Conservation (phyloP, 2,113 vertebrate species). For the Benitochromis conjunctus region DNA sequence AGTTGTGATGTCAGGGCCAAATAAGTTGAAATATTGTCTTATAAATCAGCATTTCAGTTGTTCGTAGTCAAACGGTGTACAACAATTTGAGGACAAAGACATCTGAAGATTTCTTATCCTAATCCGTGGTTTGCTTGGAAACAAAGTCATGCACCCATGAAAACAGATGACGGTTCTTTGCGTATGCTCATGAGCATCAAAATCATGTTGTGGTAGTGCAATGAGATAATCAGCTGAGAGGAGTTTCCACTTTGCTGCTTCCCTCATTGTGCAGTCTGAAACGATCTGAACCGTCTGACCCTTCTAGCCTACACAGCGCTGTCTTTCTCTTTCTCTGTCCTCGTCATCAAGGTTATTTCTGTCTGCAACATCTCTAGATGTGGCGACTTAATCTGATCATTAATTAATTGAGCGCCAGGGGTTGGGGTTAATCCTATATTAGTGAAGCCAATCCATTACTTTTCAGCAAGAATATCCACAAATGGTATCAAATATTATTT, state of each 20-base stretch:
- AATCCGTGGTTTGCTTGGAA: neutral
- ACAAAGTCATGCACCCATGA: neutral
- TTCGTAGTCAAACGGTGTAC: neutral
- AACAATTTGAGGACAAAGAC: neutral
- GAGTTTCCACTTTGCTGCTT: slow-evolving; percentile 13
- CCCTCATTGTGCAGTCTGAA: neutral
- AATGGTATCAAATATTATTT: neutral
- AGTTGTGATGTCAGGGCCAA: neutral
- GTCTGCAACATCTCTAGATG: slow-evolving; percentile 5
- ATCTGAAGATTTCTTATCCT: neutral
- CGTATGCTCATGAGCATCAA: neutral
- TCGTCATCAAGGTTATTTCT: neutral
- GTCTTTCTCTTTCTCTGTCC: neutral
- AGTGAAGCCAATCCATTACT: neutral
- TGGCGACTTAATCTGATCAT: slow-evolving; percentile 7
- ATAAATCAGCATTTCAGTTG: neutral
- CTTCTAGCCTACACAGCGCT: neutral
- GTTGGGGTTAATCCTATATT: neutral
- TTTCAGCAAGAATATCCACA: neutral
- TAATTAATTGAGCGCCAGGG: neutral
- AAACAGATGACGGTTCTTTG: neutral
- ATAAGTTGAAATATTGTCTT: neutral
- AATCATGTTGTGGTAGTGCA: neutral
- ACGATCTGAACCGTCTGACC: neutral
- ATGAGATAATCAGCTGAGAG: slow-evolving; percentile 14